Percentiles rank a stretch among this genome's conserved stretches.
Conservation (phyloP, 2,888 invertebrate genomes). For the Xestia rhomboidea region DNA sequence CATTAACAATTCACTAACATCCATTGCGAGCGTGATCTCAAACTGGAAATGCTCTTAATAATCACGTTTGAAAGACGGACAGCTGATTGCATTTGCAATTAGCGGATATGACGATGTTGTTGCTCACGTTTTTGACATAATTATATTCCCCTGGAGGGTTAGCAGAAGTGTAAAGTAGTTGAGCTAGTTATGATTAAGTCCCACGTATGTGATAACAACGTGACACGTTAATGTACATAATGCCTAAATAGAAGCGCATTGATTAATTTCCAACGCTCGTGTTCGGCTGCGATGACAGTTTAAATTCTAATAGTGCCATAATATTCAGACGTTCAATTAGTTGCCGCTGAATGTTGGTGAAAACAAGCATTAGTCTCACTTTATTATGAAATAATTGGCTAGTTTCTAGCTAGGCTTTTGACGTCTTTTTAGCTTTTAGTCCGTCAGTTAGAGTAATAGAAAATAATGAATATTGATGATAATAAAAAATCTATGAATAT, state of each 20-base stretch:
- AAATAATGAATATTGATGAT: too few relatives aligned
- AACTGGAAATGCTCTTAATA: conserved; percentile 14
- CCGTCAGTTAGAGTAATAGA: too few relatives aligned
- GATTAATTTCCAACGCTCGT: neutral
- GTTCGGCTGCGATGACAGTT: neutral
- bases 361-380: neutral
- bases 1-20: neutral
- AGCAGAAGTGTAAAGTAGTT: neutral
- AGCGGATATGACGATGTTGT: neutral
- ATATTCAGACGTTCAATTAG: neutral
- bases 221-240: neutral
- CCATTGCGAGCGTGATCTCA: neutral
- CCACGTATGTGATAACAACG: neutral
- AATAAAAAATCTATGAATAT: too few relatives aligned
- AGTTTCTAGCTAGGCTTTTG: too few relatives aligned
- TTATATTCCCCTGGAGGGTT: neutral
- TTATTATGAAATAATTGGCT: neutral
- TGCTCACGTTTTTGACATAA: neutral
- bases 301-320: neutral
- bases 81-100: conserved; percentile 27
- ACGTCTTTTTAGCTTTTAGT: too few relatives aligned
- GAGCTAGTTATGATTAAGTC: too few relatives aligned
- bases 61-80: conserved; percentile 11
- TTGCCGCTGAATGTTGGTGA: neutral
- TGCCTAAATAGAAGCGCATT: neutral